These are phyloP conservation scores for Subanguina moxae DNA, from an alignment of 1,140 invertebrate genomes.

Conservation along the genomic window DNA sequence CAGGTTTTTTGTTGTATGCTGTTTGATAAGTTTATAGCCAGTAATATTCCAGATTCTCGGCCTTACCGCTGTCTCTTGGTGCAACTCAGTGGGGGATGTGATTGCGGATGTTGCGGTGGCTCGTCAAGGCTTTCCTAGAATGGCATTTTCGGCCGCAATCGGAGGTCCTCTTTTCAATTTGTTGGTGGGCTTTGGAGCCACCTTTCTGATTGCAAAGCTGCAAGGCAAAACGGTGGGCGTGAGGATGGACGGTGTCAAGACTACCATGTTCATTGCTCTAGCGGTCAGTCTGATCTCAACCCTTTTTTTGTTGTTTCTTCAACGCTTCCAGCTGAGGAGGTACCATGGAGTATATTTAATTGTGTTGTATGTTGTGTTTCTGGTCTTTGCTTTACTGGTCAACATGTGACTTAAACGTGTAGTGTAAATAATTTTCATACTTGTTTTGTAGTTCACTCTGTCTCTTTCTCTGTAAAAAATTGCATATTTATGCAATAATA, in stretches of 20 bases:
- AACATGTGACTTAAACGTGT: not conserved
- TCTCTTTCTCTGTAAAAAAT: no score
- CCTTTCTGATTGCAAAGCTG: conserved; percentile 63
- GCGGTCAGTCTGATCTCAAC: conserved; percentile 61
- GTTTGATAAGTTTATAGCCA: not conserved
- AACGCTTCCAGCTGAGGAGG: conserved; percentile 60
- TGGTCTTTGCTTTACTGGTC: conserved; percentile 41
- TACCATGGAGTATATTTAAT: conserved; percentile 61
- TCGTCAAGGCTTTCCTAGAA: conserved; percentile 67
- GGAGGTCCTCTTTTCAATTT: conserved; percentile 71
- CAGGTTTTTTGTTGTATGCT: conserved; percentile 56
- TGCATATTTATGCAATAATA: no score
- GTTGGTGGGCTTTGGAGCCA: conserved; percentile 65
- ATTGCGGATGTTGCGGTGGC: conserved; percentile 69
- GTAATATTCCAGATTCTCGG: conserved; percentile 65
- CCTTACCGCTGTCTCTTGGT: conserved; percentile 71
- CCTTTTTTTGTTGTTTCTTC: conserved; percentile 55
- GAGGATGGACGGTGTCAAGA: conserved; percentile 12
- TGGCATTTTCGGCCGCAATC: conserved; percentile 71
- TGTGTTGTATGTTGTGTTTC: conserved; percentile 61
- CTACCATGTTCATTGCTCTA: conserved; percentile 60
- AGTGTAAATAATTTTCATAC: not conserved
- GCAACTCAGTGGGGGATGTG: conserved; percentile 71
- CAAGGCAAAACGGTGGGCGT: conserved; percentile 58
- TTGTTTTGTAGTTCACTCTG: no score